Base-by-base conservation (phyloP, 1,140 invertebrate species). In the Nasonia giraulti region DNA sequence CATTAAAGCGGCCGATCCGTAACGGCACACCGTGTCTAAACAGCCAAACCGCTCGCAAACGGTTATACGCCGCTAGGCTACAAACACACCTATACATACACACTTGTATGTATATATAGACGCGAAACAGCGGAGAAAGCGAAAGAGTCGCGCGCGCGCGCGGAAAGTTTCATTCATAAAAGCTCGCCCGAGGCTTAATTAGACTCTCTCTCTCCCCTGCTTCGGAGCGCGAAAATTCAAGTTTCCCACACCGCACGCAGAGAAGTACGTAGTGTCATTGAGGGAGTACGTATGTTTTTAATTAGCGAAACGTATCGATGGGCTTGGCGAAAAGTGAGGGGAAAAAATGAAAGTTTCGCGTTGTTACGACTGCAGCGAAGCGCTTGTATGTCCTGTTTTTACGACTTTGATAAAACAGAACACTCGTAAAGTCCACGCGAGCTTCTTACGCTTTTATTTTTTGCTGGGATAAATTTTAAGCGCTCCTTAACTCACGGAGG, bases 101-200 rank as follows among this genome's bases (percentile, higher is more conserved):
- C 33, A 33, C 5, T 33, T 40, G 40, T 44, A 44, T 44, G 1
- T 40, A 44, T 44, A 8, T 44, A 44, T 44, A 44, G 40, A 44
- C 7, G 40, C 40, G 40, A 44, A 44, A 44, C 8, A 44, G 6
- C 40, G 7, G 40, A 44, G 40, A 44, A 44, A 44, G 40, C 40
- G 11, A 33, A 31, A 33, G 69, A 71, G 69, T 27, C 27, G 5
- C 23, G 27, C 17, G 5, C 23, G 27, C 17, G 37, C 23, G 27
- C 17, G 37, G 76, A 7, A 33, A 40, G 66, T 80, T 69, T 71
- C 66, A 80, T 80, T 80, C 79, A 80, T 47, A 71, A 80, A 80
- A 44, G 79, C 14, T 6, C 47, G 20, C 17, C 40, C 4, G 50
- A 31, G 77, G 50, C 7, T 80, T 80, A 80, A 80, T 80, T 80